phyloP scores from a whole-genome alignment of 2,797 vertebrate species.

The Oceanodroma leucorhoa region DNA sequence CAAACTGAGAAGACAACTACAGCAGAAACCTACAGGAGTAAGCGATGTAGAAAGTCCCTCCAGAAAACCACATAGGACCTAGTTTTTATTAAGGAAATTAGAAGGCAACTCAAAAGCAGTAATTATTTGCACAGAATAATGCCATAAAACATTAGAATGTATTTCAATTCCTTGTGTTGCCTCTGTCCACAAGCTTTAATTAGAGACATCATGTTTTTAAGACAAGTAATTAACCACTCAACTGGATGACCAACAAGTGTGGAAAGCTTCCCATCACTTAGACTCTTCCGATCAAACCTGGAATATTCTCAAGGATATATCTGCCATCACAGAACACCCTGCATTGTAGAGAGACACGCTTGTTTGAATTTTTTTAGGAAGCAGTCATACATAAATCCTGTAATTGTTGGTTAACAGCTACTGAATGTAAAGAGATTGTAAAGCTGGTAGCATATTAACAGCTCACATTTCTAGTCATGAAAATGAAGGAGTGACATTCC shows the following conservation, averaged over 20 bases:
- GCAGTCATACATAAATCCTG: background rate
- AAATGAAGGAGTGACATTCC: background rate
- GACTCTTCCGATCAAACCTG: background rate
- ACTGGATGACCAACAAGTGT: background rate
- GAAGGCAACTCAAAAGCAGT: background rate
- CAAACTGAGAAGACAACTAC: background rate
- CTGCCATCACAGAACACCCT: background rate
- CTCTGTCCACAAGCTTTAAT: background rate
- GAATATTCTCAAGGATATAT: background rate
- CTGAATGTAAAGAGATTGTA: background rate
- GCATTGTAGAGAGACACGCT: accelerated
- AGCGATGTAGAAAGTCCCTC: accelerated
- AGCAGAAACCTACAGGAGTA: background rate
- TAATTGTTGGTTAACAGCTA: background rate
- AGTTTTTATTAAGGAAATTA: background rate
- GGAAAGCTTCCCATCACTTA: background rate
- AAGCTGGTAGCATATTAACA: background rate
- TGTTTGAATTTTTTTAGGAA: background rate
- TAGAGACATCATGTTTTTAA: background rate
- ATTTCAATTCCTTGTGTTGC: background rate
- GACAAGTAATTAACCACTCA: background rate
- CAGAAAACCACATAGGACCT: background rate
- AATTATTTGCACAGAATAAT: background rate
- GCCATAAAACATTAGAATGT: background rate
- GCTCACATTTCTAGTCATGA: background rate